Base-by-base conservation (phyloP, 2,113 vertebrate genomes). In the Caranx melampygus region DNA sequence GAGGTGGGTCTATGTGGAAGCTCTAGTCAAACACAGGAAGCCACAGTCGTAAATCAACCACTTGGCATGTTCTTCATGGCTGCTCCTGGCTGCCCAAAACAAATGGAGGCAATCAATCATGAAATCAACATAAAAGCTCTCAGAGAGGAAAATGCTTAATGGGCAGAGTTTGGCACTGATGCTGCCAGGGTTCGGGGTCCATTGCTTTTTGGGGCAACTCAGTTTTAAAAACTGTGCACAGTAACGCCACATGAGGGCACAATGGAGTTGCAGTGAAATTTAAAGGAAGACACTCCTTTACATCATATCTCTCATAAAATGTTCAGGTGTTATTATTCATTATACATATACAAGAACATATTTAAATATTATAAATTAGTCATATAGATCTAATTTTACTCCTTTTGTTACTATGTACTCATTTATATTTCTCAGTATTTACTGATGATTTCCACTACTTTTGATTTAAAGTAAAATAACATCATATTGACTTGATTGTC, bases 31-130 rank as follows among this genome's bases (percentile, higher is more conserved):
- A 94, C 88, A 92, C 82, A 80, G 89, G 88, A 88, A 85, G 86
- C 89, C 85, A 60, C 78, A 55, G 61, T 90, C 89, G 59, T 94
- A 88, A 94, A 95, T 95, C 93, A 94, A 64, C 71, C 71, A 37
- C 82, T 87, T 88, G 86, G 86, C 87, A 34, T 65, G 67, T 71
- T 86, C 68, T 72, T 82, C 72, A 40, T 70, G 76, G 72, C 73
- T 72, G 59, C 88, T 82, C 63, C 31, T 60, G 78, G 47, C 85
- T 55, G 73, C 81, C 81, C 76, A 75, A 79, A 84, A 88, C 75
- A 88, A 93, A 93, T 90, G 84, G 78, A 87, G 61, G 75, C 70
- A 77, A 92, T 93, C 90, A 87, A 87, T 94, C 92, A 88, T 78
- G 75, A 71, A 86, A 71, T 71, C 77, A 81, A 93, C 87, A 79